Base-by-base conservation (phyloP, 53 echinoderm and acorn worm species). In the Luidia sarsii region DNA sequence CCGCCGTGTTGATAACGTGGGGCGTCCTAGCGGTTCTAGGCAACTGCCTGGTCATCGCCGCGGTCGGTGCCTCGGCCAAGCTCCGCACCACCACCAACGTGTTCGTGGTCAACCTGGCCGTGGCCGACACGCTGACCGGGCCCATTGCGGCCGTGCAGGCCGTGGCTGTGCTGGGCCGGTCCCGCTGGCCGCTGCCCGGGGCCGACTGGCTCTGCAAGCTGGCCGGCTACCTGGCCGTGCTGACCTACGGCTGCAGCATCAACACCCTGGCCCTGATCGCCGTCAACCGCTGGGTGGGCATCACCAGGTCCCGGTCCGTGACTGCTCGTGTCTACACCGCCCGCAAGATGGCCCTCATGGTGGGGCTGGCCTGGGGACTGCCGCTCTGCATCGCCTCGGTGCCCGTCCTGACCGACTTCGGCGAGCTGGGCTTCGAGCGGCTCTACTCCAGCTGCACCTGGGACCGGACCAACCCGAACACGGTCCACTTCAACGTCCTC, bases 51-150 rank as follows among this genome's bases (percentile, higher is more conserved):
- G 68, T 82, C 29, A 82, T 82, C 68, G 25, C 68, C 24, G 67
- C 82, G 19, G 82, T 82, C 41, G 68, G 22, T 39, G 54, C 54
- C 20, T 39, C 68, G 30, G 50, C 31, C 29, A 67, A 57, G 24
- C 68, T 82, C 30, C 68, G 57, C 38, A 82, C 82, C 14, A n/a
- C 68, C 22, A 82, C 82, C 28, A 82, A 82, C 31, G 82, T 68
- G 13, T 82, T 68, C 23, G 82, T 82, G 39, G 82, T 82, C 28
- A 82, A 68, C 55, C 38, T 82, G 9, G 67, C 82, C 7, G 56
- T 68, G 9, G 68, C 68, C 6, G 82, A 68, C 10, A 28, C 34
- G 16, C 1, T 48, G 39, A 82, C 68, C 2, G 38, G 54, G 35
- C 15, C 68, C 21, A 39, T 33, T 67, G 20, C 28, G 14, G 68